A percentile compares a stretch with the other conserved stretches of the same genome.
phyloP scores from a whole-genome alignment of 2,888 invertebrate species.

The Laspeyria flexula region DNA sequence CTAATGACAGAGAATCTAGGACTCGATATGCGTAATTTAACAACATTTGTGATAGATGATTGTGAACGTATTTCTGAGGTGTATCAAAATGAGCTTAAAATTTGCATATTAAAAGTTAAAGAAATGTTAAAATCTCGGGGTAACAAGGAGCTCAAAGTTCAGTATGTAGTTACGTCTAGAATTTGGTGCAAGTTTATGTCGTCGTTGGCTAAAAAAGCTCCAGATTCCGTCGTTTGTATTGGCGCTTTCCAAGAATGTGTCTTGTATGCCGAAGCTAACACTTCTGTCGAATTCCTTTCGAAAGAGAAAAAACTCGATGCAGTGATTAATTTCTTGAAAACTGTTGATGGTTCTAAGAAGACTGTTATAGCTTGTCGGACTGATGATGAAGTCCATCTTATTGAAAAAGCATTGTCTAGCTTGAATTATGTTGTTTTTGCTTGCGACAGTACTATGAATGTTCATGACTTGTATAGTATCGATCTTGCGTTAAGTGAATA shows the following conservation, averaged over 20 bases:
- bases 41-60: conserved; percentile 90
- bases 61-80: conserved; percentile 87
- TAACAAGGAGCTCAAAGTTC: conserved; percentile 78
- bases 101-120: conserved; percentile 71
- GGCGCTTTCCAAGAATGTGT: conserved; percentile 91
- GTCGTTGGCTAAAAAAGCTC: conserved; percentile 82
- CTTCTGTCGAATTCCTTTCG: conserved; percentile 65
- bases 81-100: conserved; percentile 78
- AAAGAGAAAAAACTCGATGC: conserved; percentile 72
- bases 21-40: conserved; percentile 87
- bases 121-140: conserved; percentile 72
- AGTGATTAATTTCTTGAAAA: conserved; percentile 79
- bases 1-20: conserved; percentile 72
- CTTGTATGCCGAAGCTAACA: conserved; percentile 87
- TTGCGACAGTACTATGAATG: conserved; percentile 66
- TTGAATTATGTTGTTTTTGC: conserved; percentile 59
- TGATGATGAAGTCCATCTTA: conserved; percentile 82
- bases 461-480: conserved; percentile 71
- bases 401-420: conserved; percentile 56
- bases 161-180: conserved; percentile 86
- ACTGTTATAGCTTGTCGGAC: conserved; percentile 88
- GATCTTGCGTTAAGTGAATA: conserved; percentile 70
- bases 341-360: conserved; percentile 74
- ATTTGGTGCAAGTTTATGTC: conserved; percentile 88
- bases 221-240: conserved; percentile 88